Base-by-base conservation (phyloP, 2,888 invertebrate genomes). In the Macrostomum cliftonense region DNA sequence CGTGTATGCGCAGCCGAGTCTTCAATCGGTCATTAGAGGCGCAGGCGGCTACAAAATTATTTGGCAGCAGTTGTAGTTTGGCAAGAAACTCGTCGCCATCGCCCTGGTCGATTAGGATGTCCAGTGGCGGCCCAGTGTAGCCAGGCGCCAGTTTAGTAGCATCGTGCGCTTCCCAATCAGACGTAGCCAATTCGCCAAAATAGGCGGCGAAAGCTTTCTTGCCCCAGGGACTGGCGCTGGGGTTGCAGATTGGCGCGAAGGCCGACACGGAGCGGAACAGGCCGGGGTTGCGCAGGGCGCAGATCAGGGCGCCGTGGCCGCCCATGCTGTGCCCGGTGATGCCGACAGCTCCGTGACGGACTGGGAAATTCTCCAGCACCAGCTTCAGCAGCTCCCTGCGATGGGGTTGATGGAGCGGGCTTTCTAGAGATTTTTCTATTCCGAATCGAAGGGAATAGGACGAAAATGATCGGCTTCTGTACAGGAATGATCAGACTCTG, bases 171-270 rank as follows among this genome's bases (percentile, higher is more conserved):
- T 68, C 52, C 64, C 67, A 63, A 51, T 61, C 37, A 51, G 65
- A 53, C 56, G 65, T 53, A 56, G 49, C 21, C 46, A 64, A 54
- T 12, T 84, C 83, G 2, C 70, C 70, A 1, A 70, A 60, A 52
- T 69, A 70, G 5, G 83, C 83, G 47, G 73, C 72, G 50, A 91
- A 81, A 2, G 82, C 84, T 63, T 86, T 88, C 45, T 68, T 59
- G 0, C 95, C 93, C 89, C 89, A 93, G 0, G 80, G 77, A 57
- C 83, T 81, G 47, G 79, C 73, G 2, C 73, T 76, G 0, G 95
- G 91, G 71, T 93, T 87, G 57, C 81, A 79, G 61, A 95, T 89
- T 0, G 97, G 91, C 2, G 95, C 79, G 74, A 97, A 93, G 5
- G 87, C 89, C 54, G 91, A 89, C 0, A 89, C 87, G 42, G 74